Evolutionary conservation across 2,797 vertebrate genomes (phyloP).

Genomic region (Gallinago stenura): DNA sequence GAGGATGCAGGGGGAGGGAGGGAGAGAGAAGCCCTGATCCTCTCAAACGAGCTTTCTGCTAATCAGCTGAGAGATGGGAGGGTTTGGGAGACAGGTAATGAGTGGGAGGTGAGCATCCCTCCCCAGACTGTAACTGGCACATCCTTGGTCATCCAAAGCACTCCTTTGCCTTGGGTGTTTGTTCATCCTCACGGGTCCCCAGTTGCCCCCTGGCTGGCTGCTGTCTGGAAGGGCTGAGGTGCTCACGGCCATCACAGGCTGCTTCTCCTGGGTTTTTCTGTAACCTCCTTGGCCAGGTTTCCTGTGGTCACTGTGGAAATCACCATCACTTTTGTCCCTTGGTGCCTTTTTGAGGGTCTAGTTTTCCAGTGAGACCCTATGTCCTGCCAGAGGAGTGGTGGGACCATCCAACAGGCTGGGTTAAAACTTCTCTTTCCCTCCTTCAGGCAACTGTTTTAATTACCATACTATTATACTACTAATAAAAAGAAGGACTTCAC

Average conservation of each 20-base stretch:
- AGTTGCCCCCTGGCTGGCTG: not conserved
- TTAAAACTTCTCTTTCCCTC: not conserved
- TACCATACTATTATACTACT: not conserved
- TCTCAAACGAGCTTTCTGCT: not conserved
- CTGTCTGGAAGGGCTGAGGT: not conserved
- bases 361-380: not conserved
- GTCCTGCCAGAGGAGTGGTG: not conserved
- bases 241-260: not conserved
- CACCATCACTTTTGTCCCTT: no score
- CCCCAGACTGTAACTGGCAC: not conserved
- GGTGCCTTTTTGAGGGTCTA: not conserved
- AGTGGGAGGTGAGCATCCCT: not conserved
- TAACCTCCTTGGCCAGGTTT: not conserved
- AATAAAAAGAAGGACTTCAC: not conserved
- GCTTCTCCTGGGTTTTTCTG: not conserved
- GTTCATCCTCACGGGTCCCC: accelerated
- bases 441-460: not conserved
- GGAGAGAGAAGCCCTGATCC: not conserved
- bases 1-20: not conserved
- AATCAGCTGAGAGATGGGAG: not conserved
- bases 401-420: not conserved
- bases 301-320: not conserved
- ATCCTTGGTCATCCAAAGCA: not conserved
- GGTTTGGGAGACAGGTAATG: not conserved
- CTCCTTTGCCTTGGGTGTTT: not conserved